Base-by-base conservation (phyloP, 2,888 invertebrate genomes). In the Ryuthela nishihirai region DNA sequence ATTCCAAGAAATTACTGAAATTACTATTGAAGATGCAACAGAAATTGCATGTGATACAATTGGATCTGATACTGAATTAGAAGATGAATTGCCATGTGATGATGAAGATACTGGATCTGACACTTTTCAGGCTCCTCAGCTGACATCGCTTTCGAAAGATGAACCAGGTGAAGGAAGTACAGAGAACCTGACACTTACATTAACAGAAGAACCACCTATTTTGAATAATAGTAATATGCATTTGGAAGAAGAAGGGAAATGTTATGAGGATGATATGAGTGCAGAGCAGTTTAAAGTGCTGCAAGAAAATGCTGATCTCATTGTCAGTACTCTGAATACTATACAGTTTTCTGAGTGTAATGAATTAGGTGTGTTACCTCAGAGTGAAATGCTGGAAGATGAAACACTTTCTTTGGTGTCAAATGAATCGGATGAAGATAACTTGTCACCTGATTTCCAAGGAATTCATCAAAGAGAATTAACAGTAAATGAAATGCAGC, bases 391-490 rank as follows among this genome's bases (percentile, higher is more conserved):
- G 55, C 70, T 77, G 49, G 82, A 82, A 64, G 80, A 81, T 66
- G 83, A 83, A 70, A 83, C 82, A 0, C 69, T 87, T 63, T 86
- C 85, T 70, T 72, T 83, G 35, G 84, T 85, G 1, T 84, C 85
- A 47, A 84, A 84, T 68, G 85, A 85, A 58, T 85, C 85, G 49
- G 84, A 85, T 67, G 83, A 83, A 21, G 84, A 85, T 5, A 46
- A 29, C 25, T 48, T 41, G 10, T 54, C 54, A 9, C 50, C 56
- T 12, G 55, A 49, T 17, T 32, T 18, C n/a, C n/a, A n/a, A n/a
- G n/a, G n/a, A n/a, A n/a, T n/a, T n/a, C n/a, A n/a, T n/a, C n/a
- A n/a, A n/a, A n/a, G n/a, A n/a, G n/a, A n/a, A n/a, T n/a, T n/a
- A n/a, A n/a, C n/a, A n/a, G n/a, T n/a, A n/a, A n/a, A n/a, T n/a